phyloP scores from a whole-genome alignment of 2,797 vertebrate genomes.

The Meriones psammophilus region DNA sequence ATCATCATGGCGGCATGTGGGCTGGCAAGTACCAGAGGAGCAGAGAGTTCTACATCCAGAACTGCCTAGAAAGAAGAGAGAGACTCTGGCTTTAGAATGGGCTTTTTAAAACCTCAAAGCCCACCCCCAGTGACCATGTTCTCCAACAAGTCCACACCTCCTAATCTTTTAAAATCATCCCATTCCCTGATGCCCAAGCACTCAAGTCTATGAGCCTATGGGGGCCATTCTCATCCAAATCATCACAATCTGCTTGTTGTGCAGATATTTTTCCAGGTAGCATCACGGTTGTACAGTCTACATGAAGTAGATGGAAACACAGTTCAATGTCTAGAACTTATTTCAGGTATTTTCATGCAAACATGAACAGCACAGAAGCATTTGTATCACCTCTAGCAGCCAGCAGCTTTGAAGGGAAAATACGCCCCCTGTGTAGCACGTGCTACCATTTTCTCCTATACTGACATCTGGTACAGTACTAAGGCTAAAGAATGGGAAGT shows the following conservation, averaged over 20 bases:
- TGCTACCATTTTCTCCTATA: neutral
- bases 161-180: neutral
- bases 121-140: too few species aligned
- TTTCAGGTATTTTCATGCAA: neutral
- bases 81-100: neutral
- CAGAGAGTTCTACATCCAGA: neutral
- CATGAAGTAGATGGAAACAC: neutral
- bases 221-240: neutral
- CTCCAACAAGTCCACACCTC: neutral
- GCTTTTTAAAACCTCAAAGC: neutral
- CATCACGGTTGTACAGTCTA: neutral
- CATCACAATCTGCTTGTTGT: constrained; percentile 4
- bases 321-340: constrained; percentile 40
- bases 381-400: neutral
- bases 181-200: neutral
- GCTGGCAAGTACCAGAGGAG: neutral
- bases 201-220: neutral
- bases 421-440: too few species aligned
- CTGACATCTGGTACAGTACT: neutral
- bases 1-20: neutral
- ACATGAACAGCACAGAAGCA: neutral
- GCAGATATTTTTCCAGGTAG: constrained; percentile 19
- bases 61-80: neutral
- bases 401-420: neutral
- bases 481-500: neutral